phyloP scores from a whole-genome alignment of 2,888 invertebrate species.

The Isoperla grammatica region DNA sequence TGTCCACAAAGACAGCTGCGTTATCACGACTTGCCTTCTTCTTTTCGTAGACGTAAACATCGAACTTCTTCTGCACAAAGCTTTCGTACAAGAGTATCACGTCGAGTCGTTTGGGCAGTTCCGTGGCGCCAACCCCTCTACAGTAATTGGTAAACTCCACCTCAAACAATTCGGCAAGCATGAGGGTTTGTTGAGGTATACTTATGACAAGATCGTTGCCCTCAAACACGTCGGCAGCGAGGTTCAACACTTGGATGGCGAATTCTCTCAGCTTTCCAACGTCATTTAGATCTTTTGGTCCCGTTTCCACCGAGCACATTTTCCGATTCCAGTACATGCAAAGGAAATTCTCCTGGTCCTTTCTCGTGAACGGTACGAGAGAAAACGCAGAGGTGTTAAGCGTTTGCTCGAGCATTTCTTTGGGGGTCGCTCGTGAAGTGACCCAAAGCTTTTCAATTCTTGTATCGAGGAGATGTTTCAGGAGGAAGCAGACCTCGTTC shows the following conservation, averaged over 20 bases:
- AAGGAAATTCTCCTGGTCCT: slow-evolving; percentile 6
- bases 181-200: slow-evolving; percentile 17
- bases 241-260: neutral
- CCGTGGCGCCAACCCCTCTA: neutral
- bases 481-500: neutral
- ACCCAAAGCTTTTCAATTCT: slow-evolving; percentile 8
- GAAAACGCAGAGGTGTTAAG: neutral
- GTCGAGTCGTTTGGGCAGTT: slow-evolving; percentile 9
- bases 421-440: slow-evolving; percentile 8
- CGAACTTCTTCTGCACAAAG: slow-evolving; percentile 17
- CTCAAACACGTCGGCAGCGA: neutral
- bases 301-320: too few species aligned
- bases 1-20: neutral
- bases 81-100: slow-evolving; percentile 6
- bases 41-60: slow-evolving; percentile 14
- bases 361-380: slow-evolving; percentile 8
- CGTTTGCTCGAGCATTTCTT: slow-evolving; percentile 5
- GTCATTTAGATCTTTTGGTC: neutral
- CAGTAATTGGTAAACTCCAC: neutral
- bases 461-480: slow-evolving; percentile 1
- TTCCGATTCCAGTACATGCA: neutral
- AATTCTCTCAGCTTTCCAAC: neutral
- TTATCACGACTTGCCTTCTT: slow-evolving; percentile 8
- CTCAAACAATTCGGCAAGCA: slow-evolving; percentile 20
- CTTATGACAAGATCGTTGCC: slow-evolving; percentile 16